A percentile compares a stretch with the other conserved stretches of the same genome.
phyloP scores from a whole-genome alignment of 2,797 vertebrate genomes.

The Percopsis omiscomaycus region DNA sequence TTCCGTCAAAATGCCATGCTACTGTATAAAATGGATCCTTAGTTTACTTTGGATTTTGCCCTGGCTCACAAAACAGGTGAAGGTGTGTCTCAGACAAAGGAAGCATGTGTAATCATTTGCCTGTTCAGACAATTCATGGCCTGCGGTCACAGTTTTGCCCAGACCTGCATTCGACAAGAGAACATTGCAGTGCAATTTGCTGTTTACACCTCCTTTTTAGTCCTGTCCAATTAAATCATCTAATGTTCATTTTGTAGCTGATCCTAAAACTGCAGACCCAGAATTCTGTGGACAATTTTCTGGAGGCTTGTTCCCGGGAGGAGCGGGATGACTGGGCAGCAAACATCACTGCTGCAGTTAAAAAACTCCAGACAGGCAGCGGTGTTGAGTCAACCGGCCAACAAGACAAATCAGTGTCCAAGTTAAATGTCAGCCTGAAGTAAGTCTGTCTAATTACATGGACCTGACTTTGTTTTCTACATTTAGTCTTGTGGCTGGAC shows the following conservation, averaged over 20 bases:
- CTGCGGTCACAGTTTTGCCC: conserved; percentile 40
- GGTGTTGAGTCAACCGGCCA: conserved; percentile 29
- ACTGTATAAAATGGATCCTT: neutral
- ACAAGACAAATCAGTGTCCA: conserved; percentile 30
- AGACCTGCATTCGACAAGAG: conserved; percentile 18
- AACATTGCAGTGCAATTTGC: neutral
- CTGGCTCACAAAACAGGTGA: conserved; percentile 10
- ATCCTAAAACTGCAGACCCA: conserved; percentile 86
- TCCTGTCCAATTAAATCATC: neutral
- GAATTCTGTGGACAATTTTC: conserved; percentile 83
- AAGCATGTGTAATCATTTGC: conserved; percentile 1
- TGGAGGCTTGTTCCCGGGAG: conserved; percentile 91
- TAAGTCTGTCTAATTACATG: conserved; percentile 49
- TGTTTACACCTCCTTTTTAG: neutral
- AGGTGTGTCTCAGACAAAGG: no score
- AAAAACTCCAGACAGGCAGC: conserved; percentile 73
- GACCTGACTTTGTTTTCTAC: neutral
- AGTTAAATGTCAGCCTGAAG: conserved; percentile 84
- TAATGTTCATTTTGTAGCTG: conserved; percentile 67
- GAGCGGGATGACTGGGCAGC: conserved; percentile 90
- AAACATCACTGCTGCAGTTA: conserved; percentile 81
- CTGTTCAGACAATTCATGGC: conserved; percentile 28
- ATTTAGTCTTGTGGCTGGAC: neutral
- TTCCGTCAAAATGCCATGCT: neutral
- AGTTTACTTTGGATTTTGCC: conserved; percentile 11